Evolutionary conservation across 2,113 vertebrate species (phyloP).

Genomic region (Heptranchias perlo): DNA sequence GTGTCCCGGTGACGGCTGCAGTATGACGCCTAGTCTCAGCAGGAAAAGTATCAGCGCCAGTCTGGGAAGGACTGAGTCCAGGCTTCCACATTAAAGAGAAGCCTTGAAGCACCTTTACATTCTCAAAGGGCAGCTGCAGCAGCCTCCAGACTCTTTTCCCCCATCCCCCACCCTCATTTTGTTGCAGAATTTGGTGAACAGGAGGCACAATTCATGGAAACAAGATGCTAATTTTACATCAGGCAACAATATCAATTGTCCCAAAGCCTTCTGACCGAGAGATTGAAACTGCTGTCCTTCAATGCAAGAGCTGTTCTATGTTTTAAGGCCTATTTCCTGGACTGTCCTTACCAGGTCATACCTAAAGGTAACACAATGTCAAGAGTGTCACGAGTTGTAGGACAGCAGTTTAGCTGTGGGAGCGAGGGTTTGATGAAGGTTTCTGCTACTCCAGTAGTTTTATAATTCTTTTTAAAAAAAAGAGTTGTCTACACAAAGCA

Average conservation of each 20-base stretch:
- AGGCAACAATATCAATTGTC: background rate
- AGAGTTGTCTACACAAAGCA: conserved; percentile 23
- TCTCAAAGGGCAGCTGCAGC: conserved; percentile 1
- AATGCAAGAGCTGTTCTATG: background rate
- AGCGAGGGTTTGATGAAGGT: background rate
- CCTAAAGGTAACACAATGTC: background rate
- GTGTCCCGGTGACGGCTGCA: conserved; percentile 67
- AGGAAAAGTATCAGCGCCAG: conserved; percentile 83
- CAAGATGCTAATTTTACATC: background rate
- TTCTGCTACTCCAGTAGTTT: background rate
- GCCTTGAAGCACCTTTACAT: background rate
- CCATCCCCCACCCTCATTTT: background rate
- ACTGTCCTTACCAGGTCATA: background rate
- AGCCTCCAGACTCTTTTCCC: background rate
- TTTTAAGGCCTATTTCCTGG: conserved; percentile 6
- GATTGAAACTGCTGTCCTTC: conserved; percentile 28
- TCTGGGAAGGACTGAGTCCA: conserved; percentile 71
- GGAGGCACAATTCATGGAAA: background rate
- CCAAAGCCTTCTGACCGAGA: background rate
- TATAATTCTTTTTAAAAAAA: background rate
- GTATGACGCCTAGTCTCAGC: conserved; percentile 67
- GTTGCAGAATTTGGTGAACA: conserved; percentile 8
- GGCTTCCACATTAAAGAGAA: conserved; percentile 41
- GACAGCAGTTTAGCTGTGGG: background rate
- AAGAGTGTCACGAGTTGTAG: background rate